Evolutionary conservation across 2,888 invertebrate species (phyloP), one percentile per base, ranked within the genome.

Genomic region (Colletes collaris): DNA sequence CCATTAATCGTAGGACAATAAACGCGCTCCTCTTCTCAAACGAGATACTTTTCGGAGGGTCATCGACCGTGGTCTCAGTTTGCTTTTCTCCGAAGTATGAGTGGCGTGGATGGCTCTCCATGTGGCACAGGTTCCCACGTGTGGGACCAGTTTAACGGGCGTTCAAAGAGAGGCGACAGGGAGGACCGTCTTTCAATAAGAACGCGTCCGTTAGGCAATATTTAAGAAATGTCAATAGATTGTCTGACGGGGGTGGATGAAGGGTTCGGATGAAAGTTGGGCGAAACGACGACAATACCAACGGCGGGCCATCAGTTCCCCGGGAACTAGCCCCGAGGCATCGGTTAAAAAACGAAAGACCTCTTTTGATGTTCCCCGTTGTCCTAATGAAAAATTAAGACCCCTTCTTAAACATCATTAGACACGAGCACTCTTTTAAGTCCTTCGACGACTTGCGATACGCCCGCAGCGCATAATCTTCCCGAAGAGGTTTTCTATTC

Each of bases 371-470:
- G 90, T 92, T 83, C 87, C 85, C 86, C 88, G 90, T 87, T 88
- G 89, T 90, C 89, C 91, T 92, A 92, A 93, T 93, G 92, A 93
- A 92, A 92, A 92, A 92, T 93, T 93, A 92, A 92, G 92, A 91
- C 90, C 91, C 91, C 90, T 92, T 88, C 91, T 92, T 92, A 92
- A 92, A 92, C 91, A 92, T 93, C 92, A 91, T 92, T 92, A 92
- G 90, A 92, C 90, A 89, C 91, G 89, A 89, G 88, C 86, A 89
- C 88, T 90, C 90, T 91, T 90, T 90, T 82, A 89, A 88, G 86
- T 88, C 86, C 80, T 81, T 66, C 85, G 73, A 76, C 80, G 80
- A 81, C 53, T 79, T 56, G 52, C 76, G 71, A 75, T 62, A 53
- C 55, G 85, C 84, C 84, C 63, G 77, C 66, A 84, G 85, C 86